Evolutionary conservation across 2,888 invertebrate species (phyloP).

Genomic region (Agrenia bidenticulata): DNA sequence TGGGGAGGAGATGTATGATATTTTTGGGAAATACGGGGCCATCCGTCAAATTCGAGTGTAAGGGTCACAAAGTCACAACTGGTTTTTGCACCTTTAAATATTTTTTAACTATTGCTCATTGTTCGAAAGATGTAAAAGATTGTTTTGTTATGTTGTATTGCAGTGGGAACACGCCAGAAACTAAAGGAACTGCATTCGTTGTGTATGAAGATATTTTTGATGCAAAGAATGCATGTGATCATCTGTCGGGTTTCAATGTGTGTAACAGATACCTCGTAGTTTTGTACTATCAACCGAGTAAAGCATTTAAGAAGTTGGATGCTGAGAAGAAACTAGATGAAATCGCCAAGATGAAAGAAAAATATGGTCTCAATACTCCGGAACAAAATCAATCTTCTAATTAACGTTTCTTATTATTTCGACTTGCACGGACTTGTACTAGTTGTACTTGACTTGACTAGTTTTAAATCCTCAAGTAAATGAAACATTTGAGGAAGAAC

Average conservation of each 20-base stretch:
- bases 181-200: constrained; percentile 97
- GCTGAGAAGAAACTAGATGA: constrained; percentile 95
- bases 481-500: too few species aligned
- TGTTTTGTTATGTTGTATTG: constrained; percentile 29
- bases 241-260: constrained; percentile 97
- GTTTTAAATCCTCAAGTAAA: too few species aligned
- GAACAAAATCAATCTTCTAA: constrained; percentile 29
- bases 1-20: constrained; percentile 99
- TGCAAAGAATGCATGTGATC: constrained; percentile 99
- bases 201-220: constrained; percentile 99
- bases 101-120: neutral
- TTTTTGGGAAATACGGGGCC: constrained; percentile 99
- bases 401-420: too few species aligned
- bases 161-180: constrained; percentile 95
- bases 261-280: constrained; percentile 99
- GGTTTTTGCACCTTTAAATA: neutral
- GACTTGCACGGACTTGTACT: too few species aligned
- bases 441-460: too few species aligned
- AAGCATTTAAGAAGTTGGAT: constrained; percentile 93
- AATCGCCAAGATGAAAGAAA: constrained; percentile 89
- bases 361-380: constrained; percentile 72
- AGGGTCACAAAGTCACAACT: too few species aligned
- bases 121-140: neutral
- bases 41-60: constrained; percentile 89
- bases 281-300: constrained; percentile 93